phyloP scores from a whole-genome alignment of 2,888 invertebrate genomes.

The Mylabris sibirica region DNA sequence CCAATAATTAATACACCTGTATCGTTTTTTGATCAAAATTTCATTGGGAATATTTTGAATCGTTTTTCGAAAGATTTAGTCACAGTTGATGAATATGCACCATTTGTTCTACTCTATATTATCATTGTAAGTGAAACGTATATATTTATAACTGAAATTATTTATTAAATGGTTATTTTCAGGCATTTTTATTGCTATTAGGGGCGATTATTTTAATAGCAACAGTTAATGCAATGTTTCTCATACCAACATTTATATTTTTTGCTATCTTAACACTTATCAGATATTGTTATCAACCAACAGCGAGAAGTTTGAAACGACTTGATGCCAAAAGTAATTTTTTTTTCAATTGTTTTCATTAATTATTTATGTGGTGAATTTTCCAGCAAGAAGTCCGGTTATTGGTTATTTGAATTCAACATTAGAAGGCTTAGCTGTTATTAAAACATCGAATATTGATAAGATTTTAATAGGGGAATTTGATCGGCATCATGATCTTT shows the following conservation, averaged over 20 bases:
- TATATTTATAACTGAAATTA: no score
- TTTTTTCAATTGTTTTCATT: background rate
- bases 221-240: slow-evolving; percentile 72
- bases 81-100: slow-evolving; percentile 28
- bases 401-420: slow-evolving; percentile 77
- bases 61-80: slow-evolving; percentile 66
- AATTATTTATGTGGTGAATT: background rate
- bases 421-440: slow-evolving; percentile 76
- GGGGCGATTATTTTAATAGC: slow-evolving; percentile 77
- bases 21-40: slow-evolving; percentile 28
- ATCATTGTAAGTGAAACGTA: slow-evolving; percentile 21
- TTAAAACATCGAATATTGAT: slow-evolving; percentile 73
- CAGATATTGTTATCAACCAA: slow-evolving; percentile 72
- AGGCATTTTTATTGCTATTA: slow-evolving; percentile 68
- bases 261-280: slow-evolving; percentile 69
- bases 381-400: slow-evolving; percentile 75
- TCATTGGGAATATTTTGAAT: slow-evolving; percentile 57
- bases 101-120: slow-evolving; percentile 24
- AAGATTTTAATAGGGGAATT: slow-evolving; percentile 67
- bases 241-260: slow-evolving; percentile 71
- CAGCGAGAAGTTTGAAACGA: slow-evolving; percentile 77
- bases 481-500: slow-evolving; percentile 65
- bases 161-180: slow-evolving; percentile 28
- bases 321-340: slow-evolving; percentile 72
- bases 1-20: slow-evolving; percentile 28